Conservation (phyloP, 2,797 vertebrate species). For the Gallinago nigripennis region DNA sequence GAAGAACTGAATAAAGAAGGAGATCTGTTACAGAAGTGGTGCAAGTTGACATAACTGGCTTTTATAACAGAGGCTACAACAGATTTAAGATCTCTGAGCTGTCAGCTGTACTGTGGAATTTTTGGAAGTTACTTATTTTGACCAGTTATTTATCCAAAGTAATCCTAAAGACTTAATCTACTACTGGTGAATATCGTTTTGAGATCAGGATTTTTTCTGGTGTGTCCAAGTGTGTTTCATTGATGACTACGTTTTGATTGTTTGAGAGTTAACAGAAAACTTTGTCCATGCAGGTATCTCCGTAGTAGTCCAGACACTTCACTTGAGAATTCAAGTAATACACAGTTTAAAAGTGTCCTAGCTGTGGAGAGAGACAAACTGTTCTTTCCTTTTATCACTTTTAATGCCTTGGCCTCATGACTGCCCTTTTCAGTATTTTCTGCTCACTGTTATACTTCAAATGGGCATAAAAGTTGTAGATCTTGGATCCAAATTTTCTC, state of each 20-base stretch:
- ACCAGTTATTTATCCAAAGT: background rate
- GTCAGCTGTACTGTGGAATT: rapidly evolving
- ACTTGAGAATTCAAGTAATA: background rate
- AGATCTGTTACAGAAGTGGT: background rate
- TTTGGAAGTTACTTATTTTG: background rate
- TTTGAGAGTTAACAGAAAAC: background rate
- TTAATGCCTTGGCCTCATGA: background rate
- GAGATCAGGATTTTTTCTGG: background rate
- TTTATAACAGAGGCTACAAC: background rate
- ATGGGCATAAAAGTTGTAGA: background rate
- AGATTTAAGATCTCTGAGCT: background rate
- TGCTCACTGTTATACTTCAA: background rate
- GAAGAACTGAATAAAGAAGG: background rate
- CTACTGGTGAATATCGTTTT: background rate
- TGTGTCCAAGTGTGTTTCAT: background rate
- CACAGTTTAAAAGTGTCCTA: background rate
- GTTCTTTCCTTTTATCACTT: background rate
- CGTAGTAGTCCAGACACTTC: background rate
- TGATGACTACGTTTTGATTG: background rate
- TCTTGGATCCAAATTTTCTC: background rate
- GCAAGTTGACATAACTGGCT: background rate
- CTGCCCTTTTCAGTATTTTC: background rate
- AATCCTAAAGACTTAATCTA: background rate
- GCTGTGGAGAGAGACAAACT: background rate
- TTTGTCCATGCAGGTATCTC: background rate